phyloP scores from a whole-genome alignment of 2,888 invertebrate genomes.

The Salpingus planirostris region DNA sequence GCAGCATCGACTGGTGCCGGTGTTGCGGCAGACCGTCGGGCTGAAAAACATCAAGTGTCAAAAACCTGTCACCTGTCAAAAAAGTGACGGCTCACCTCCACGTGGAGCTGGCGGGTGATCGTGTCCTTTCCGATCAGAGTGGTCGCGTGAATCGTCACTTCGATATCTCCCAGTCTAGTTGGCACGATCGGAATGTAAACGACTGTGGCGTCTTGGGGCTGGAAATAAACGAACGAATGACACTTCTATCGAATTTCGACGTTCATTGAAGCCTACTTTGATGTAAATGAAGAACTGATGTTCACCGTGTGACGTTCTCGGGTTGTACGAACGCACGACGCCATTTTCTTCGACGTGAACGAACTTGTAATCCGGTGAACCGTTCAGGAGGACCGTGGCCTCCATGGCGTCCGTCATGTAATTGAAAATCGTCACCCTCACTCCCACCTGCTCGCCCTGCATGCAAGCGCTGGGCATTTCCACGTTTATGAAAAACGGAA shows the following conservation, averaged over 20 bases:
- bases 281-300: constrained; percentile 92
- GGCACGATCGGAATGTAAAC: constrained; percentile 89
- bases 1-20: constrained; percentile 82
- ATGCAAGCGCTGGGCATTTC: constrained; percentile 79
- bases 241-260: not conserved
- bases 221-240: constrained; percentile 78
- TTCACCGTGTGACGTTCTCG: constrained; percentile 83
- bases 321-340: constrained; percentile 79
- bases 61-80: not conserved
- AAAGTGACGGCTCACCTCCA: constrained; percentile 49
- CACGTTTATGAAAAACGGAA: constrained; percentile 91
- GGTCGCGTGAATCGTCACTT: constrained; percentile 67
- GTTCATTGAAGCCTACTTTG: constrained; percentile 42
- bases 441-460: constrained; percentile 89
- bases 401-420: constrained; percentile 80
- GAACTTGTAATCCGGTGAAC: constrained; percentile 81
- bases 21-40: constrained; percentile 87
- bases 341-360: constrained; percentile 87
- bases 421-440: constrained; percentile 89
- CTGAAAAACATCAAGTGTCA: constrained; percentile 39
- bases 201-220: constrained; percentile 66
- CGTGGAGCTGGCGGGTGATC: constrained; percentile 55
- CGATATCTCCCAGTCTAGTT: constrained; percentile 63
- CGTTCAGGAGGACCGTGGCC: constrained; percentile 77
- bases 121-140: constrained; percentile 66